These are phyloP conservation scores for Rhamphomyia laevipes DNA, from an alignment of 2,888 invertebrate species.

Conservation along the genomic window DNA sequence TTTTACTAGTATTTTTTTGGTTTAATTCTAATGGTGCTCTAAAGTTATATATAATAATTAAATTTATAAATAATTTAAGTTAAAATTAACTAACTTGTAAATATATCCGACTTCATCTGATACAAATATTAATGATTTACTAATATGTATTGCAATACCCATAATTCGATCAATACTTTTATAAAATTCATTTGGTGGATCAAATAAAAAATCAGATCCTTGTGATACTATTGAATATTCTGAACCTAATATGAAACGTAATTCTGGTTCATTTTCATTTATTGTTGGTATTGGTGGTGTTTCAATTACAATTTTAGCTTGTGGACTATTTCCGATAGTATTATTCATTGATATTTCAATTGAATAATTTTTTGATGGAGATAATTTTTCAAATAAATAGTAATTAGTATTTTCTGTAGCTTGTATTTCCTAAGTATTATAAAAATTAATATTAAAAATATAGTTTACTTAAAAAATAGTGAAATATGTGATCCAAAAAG, in stretches of 20 bases:
- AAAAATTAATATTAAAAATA: no score
- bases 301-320: slow-evolving; percentile 48
- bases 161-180: slow-evolving; percentile 27
- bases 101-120: slow-evolving; percentile 61
- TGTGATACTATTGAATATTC: slow-evolving; percentile 56
- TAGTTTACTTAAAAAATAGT: no score
- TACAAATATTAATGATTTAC: slow-evolving; percentile 59
- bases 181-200: slow-evolving; percentile 21
- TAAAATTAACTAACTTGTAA: slow-evolving; percentile 31
- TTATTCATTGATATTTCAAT: slow-evolving; percentile 73
- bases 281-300: slow-evolving; percentile 43
- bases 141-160: slow-evolving; percentile 71
- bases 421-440: slow-evolving; percentile 75
- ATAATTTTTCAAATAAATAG: slow-evolving; percentile 66
- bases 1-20: slow-evolving; percentile 32
- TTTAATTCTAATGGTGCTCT: slow-evolving; percentile 25
- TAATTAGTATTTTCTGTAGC: slow-evolving; percentile 55
- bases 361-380: slow-evolving; percentile 59
- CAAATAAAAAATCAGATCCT: slow-evolving; percentile 35
- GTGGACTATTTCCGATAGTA: slow-evolving; percentile 66
- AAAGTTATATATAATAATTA: slow-evolving; percentile 7
- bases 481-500: no score
- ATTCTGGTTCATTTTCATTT: slow-evolving; percentile 15
- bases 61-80: no score
- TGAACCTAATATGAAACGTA: slow-evolving; percentile 51